Evolutionary conservation across 1,140 invertebrate genomes (phyloP), one percentile per base, ranked within the genome.

Genomic region (Aricia agestis): DNA sequence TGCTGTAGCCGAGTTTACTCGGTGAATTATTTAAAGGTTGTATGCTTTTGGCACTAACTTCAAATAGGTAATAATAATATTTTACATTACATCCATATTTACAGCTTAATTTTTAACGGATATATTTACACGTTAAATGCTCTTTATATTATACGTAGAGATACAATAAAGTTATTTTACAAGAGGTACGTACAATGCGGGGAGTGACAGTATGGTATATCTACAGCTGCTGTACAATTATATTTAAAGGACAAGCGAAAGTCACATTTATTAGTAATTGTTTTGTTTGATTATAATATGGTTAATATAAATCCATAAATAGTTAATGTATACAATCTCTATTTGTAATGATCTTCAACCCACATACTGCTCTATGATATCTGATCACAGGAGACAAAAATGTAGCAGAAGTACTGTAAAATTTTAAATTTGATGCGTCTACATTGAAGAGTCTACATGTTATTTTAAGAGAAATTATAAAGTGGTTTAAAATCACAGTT

Each of bases 1-100:
- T 59, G n/a, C 18, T 63, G 59, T 63, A 18, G 10, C 58, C 58
- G 9, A 59, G 58, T 9, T 18, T 63, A 63, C 59, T 11, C 59
- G 10, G 17, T 45, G 10, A 69, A 19, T 18, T 6, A 61, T 69
- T 61, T 42, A 17, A 42, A 41, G 68, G 68, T 79, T 82, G 82
- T 86, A 87, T 81, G 84, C 86, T 91, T 88, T 91, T 91, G 89
- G 89, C 89, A 91, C 89, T 89, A 91, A 87, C 82, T 83, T 86
- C 75, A 82, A 86, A 52, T 52, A 52, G 45, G 85, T 84, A 83
- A 85, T 88, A 83, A 85, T 88, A 82, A 78, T 73, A 75, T 87
- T 81, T 85, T 87, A 89, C 81, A 87, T 79, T 82, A 86, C 82
- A 83, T 84, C 86, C 78, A 85, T 91, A 91, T 90, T 90, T 91